Evolutionary conservation across 1,140 invertebrate species (phyloP).

Genomic region (Polypedilum vanderplanki): DNA sequence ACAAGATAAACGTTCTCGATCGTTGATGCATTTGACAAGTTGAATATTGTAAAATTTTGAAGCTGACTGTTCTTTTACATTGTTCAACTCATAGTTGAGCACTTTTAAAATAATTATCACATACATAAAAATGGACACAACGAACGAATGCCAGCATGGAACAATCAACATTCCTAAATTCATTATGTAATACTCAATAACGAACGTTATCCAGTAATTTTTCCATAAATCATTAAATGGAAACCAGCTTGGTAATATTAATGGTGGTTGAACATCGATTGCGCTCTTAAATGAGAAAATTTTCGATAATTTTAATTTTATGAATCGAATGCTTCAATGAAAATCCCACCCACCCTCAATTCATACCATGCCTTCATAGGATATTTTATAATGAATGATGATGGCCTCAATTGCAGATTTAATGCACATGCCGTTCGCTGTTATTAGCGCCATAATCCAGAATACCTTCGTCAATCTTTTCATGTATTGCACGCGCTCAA

Average conservation of each 20-base stretch:
- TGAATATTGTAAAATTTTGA: background rate
- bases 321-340: too few species aligned
- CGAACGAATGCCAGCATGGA: slow-evolving; percentile 21
- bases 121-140: background rate
- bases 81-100: background rate
- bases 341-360: too few species aligned
- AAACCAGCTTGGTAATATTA: slow-evolving; percentile 9
- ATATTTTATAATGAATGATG: too few species aligned
- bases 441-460: background rate
- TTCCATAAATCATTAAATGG: slow-evolving; percentile 16
- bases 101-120: slow-evolving; percentile 2
- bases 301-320: too few species aligned
- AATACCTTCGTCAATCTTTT: background rate
- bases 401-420: background rate
- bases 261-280: background rate
- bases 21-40: background rate
- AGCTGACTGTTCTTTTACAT: background rate
- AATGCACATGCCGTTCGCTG: background rate
- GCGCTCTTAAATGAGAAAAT: background rate
- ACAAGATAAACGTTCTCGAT: background rate
- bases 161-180: slow-evolving; percentile 16
- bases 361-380: too few species aligned
- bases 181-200: slow-evolving; percentile 15
- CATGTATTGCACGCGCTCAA: background rate
- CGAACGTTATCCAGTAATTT: background rate